These are phyloP conservation scores for Pristionchus maxplancki DNA, from an alignment of 2,888 invertebrate species.

Conservation along the genomic window DNA sequence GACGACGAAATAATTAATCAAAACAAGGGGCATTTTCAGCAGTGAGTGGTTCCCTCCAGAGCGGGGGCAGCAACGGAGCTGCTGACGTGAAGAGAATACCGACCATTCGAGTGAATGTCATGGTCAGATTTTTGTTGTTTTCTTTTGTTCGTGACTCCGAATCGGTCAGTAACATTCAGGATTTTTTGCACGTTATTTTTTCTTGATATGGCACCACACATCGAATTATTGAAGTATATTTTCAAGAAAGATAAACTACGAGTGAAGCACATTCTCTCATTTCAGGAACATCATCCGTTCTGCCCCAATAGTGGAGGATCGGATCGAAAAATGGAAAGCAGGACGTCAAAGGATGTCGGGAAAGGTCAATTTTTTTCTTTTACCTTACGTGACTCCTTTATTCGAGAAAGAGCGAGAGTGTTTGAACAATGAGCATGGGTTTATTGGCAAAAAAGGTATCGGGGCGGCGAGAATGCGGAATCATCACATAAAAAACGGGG, in stretches of 20 bases:
- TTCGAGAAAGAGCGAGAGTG: neutral
- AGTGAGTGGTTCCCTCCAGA: conserved; percentile 23
- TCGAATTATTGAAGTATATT: too few relatives aligned
- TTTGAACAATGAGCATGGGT: neutral
- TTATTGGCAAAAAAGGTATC: neutral
- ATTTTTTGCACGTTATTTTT: too few relatives aligned
- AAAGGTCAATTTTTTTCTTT: too few relatives aligned
- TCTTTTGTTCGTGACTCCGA: too few relatives aligned
- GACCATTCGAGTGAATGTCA: neutral
- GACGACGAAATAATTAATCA: too few relatives aligned
- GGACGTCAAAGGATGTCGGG: conserved; percentile 10
- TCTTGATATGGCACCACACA: too few relatives aligned
- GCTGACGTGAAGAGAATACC: neutral
- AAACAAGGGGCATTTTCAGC: too few relatives aligned
- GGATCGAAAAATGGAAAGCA: neutral
- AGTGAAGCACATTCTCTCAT: neutral
- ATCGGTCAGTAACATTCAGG: too few relatives aligned
- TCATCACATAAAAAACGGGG: conserved; percentile 2
- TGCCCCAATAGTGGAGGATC: conserved; percentile 38
- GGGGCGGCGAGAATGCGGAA: neutral
- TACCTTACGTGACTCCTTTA: too few relatives aligned
- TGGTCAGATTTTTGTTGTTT: neutral
- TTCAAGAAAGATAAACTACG: too few relatives aligned
- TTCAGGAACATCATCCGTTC: conserved; percentile 50
- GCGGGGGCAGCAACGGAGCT: neutral